Base-by-base conservation (phyloP, 1,140 invertebrate species). In the Saccostrea echinata region DNA sequence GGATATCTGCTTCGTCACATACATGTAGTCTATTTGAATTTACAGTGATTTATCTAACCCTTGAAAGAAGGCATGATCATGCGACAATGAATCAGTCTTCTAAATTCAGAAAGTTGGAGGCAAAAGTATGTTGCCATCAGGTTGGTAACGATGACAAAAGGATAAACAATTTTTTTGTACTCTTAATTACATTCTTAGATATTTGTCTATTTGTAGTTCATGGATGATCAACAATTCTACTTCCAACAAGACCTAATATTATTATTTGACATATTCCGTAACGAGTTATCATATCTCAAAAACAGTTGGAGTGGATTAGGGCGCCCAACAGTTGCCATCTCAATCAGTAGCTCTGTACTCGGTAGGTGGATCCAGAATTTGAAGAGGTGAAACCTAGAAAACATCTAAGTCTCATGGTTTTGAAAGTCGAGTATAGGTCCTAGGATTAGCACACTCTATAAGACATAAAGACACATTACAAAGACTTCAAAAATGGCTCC, bases 161-260 rank as follows among this genome's bases (percentile, higher is more conserved):
- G 43, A 30, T 35, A 85, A 30, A 43, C 57, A 43, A 33, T 43
- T 35, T 51, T 85, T 43, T 85, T 51, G 52, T 43, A 84, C 16
- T 85, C 55, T 21, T 35, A 13, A 8, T 85, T 76, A 55, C 61
- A n/a, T 76, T 24, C 27, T 76, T 30, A 76, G 68, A 76, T 76
- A 76, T 76, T 76, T 76, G 68, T 76, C 87, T 71, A 88, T 91
- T 91, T 92, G 90, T 93, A 98, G 98, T 98, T 98, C 88, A 90
- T 94, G 91, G 94, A 95, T 89, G 88, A 88, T 53, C 90, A 93
- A 51, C 90, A 93, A 35, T 95, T 94, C 92, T 95, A 95, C 92
- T 88, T 94, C 35, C 90, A 91, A 33, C 90, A 93, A 83, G 95
- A 95, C 90, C 91, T 91, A 55, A 93, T 92, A 81, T 95, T 94